Evolutionary conservation across 2,113 vertebrate genomes (phyloP), one percentile per base, ranked within the genome.

Genomic region (Eptesicus fuscus): DNA sequence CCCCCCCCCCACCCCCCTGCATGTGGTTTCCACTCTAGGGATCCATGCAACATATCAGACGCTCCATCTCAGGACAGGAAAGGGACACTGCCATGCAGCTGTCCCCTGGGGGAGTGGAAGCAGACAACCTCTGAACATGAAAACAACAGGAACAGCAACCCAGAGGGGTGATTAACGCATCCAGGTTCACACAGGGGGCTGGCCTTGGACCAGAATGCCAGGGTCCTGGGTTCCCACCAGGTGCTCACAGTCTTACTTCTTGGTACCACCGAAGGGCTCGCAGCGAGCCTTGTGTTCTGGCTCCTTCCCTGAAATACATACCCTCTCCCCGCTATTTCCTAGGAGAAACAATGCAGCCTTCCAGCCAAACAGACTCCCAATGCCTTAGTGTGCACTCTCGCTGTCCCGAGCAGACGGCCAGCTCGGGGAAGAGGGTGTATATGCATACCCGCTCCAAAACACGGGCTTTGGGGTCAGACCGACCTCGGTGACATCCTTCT

Each of bases 1-100:
- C 49, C 6, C 7, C 7, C 61, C 5, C 1, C 12, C 28, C 18
- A 1, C 1, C 1, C 22, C 4, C 22, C 0, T 16, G 5, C 2
- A 8, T 25, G 40, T 22, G 32, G 37, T 30, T 76, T 85, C 59
- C 18, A 13, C 37, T 12, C 6, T 1, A 7, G 11, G 1, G 17
- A 51, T 25, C 37, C 61, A 53, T 0, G n/a, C 14, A 56, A 25
- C 14, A n/a, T 2, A 7, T 18, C 51, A 65, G 9, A 18, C 25
- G 69, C 37, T n/a, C 85, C 63, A 53, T 18, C 65, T 7, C 63
- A 51, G 47, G 53, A 22, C 25, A 61, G 56, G 77, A 74, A 25
- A 49, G 11, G 17, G n/a, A 67, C 22, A 12, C 83, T 65, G n/a
- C 42, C 51, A 42, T 11, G 4, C 32, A 51, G 35, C 44, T n/a